phyloP scores from a whole-genome alignment of 2,888 invertebrate species.

The Aplocera efformata region DNA sequence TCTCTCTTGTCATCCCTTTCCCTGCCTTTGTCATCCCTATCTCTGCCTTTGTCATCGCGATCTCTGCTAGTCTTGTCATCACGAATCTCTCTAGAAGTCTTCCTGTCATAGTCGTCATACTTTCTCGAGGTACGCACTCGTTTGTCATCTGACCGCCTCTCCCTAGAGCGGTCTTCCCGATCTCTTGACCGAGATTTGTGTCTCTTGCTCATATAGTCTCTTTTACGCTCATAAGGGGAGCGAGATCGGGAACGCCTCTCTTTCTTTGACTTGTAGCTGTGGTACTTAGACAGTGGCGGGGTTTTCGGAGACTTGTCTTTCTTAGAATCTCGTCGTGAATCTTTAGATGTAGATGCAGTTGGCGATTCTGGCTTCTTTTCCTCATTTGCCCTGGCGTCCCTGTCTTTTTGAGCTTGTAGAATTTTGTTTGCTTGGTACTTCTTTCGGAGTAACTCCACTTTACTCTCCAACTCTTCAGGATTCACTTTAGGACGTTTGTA shows the following conservation, averaged over 20 bases:
- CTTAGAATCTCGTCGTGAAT: conserved; percentile 62
- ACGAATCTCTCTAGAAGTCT: conserved; percentile 60
- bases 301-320: conserved; percentile 75
- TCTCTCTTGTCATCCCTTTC: conserved; percentile 18
- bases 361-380: conserved; percentile 70
- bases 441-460: conserved; percentile 61
- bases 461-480: conserved; percentile 69
- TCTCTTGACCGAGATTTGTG: conserved; percentile 72
- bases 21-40: conserved; percentile 12
- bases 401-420: conserved; percentile 61
- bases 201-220: conserved; percentile 68
- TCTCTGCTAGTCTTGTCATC: conserved; percentile 43
- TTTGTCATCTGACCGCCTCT: conserved; percentile 65
- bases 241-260: conserved; percentile 70
- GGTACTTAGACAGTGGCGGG: conserved; percentile 72
- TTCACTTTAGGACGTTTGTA: conserved; percentile 91
- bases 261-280: conserved; percentile 68
- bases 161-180: conserved; percentile 66
- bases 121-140: conserved; percentile 59
- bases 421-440: conserved; percentile 73
- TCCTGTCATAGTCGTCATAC: conserved; percentile 74
- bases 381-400: conserved; percentile 53
- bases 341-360: conserved; percentile 70
- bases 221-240: conserved; percentile 72
- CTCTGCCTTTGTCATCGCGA: conserved; percentile 47